Percentiles rank a stretch among this genome's conserved stretches.
Evolutionary conservation across 2,797 vertebrate genomes (phyloP).

Genomic region (Myioborus miniatus): DNA sequence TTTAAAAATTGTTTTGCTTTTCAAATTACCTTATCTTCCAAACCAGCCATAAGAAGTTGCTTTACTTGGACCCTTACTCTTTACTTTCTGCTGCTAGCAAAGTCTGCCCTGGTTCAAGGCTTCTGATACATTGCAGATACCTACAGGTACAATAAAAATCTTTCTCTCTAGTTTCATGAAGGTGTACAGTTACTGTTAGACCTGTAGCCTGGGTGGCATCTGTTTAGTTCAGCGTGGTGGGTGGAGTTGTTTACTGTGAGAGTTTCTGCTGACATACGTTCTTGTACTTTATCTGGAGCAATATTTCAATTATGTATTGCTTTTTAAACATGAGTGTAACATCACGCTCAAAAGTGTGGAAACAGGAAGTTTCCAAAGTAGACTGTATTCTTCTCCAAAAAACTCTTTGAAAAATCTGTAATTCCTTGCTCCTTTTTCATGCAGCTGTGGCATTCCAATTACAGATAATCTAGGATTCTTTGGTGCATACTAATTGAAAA

Average conservation of each 20-base stretch:
- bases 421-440: not conserved
- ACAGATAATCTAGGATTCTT: not conserved
- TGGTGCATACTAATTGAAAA: not conserved
- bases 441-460: not conserved
- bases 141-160: not conserved
- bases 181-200: not conserved
- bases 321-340: not conserved
- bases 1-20: not conserved
- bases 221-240: not conserved
- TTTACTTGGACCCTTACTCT: not conserved
- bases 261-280: not conserved
- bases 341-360: not conserved
- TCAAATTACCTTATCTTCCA: not conserved
- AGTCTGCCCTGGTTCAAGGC: not conserved
- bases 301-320: not conserved
- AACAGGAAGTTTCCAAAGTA: not conserved
- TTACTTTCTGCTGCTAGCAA: not conserved
- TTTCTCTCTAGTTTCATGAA: not conserved
- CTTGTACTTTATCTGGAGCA: not conserved
- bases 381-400: not conserved
- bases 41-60: not conserved
- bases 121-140: not conserved
- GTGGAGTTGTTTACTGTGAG: not conserved
- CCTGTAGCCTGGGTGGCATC: not conserved
- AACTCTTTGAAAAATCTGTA: not conserved